phyloP scores from a whole-genome alignment of 92 coral and sea anemone species.

The Scolanthus callimorphus region DNA sequence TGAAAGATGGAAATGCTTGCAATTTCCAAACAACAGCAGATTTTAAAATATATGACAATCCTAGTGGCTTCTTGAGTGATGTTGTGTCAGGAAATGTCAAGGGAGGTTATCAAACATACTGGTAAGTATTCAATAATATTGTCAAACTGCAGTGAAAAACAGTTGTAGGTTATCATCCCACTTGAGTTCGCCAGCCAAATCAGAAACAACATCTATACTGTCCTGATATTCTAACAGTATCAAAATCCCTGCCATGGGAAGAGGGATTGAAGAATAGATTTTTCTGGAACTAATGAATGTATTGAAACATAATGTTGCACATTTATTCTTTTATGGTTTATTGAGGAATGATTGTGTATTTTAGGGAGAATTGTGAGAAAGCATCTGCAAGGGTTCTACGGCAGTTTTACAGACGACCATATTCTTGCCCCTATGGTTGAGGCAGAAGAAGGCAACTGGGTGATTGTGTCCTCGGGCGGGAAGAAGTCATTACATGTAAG shows the following conservation, averaged over 20 bases:
- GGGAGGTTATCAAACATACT: conserved; percentile 51
- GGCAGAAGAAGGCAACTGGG: conserved; percentile 82
- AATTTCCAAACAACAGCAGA: conserved; percentile 54
- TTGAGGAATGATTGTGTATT: too few species aligned
- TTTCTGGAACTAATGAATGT: too few species aligned
- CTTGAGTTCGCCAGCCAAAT: too few species aligned
- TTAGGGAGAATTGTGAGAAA: conserved; percentile 87
- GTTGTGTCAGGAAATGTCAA: conserved; percentile 15
- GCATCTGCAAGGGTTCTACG: conserved; percentile 75
- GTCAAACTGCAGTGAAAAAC: too few species aligned
- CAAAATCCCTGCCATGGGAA: too few species aligned
- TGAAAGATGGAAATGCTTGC: conserved; percentile 26
- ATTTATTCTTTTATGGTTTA: too few species aligned
- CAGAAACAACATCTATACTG: too few species aligned
- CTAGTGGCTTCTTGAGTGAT: conserved; percentile 40
- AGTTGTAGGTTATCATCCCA: too few species aligned
- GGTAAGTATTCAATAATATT: too few species aligned
- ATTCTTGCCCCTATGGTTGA: conserved; percentile 98
- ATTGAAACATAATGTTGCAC: too few species aligned
- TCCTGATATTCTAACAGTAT: too few species aligned
- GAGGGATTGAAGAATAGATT: too few species aligned
- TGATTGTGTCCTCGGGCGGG: conserved; percentile 72
- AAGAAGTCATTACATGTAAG: conserved; percentile 49
- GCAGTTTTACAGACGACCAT: conserved; percentile 86
- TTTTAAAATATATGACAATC: conserved; percentile 27